Evolutionary conservation across 1,140 invertebrate species (phyloP).

Genomic region (Macrosteles quadrilineatus): DNA sequence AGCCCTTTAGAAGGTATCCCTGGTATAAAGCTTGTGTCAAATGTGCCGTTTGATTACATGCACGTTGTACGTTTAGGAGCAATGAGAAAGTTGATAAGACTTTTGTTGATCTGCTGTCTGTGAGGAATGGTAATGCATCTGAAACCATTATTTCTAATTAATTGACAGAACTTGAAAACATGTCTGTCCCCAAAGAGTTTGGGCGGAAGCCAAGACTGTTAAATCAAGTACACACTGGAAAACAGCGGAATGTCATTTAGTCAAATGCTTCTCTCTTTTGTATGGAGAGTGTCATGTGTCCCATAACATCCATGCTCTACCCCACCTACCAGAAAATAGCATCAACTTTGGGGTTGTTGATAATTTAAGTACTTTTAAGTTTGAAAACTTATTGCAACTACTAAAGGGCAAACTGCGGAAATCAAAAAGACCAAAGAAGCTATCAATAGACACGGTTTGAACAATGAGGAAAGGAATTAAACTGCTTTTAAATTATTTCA

Average conservation of each 20-base stretch:
- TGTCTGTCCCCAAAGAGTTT: constrained; percentile 41
- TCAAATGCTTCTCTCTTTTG: neutral
- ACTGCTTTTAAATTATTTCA: no score
- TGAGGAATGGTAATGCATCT: constrained; percentile 11
- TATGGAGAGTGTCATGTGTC: constrained; percentile 40
- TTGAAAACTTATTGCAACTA: constrained; percentile 50
- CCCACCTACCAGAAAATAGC: constrained; percentile 51
- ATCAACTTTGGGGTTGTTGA: constrained; percentile 48
- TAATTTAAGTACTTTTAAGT: constrained; percentile 49
- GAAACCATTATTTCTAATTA: constrained; percentile 27
- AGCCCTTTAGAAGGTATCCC: constrained; percentile 31
- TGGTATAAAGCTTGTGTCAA: constrained; percentile 37
- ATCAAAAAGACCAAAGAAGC: constrained; percentile 37
- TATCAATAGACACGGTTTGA: no score
- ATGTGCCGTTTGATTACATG: constrained; percentile 47
- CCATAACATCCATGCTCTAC: constrained; percentile 41
- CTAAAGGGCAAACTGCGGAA: constrained; percentile 45
- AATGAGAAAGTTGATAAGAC: constrained; percentile 43
- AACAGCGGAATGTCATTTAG: constrained; percentile 44
- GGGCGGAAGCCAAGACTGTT: constrained; percentile 40
- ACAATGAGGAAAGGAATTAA: no score
- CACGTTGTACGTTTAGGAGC: constrained; percentile 46
- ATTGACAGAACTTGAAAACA: neutral
- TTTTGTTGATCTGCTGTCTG: constrained; percentile 42
- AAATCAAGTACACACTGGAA: constrained; percentile 43